Percentiles rank a stretch among this genome's conserved stretches.
These are phyloP conservation scores for Pelecanoides urinatrix DNA, from an alignment of 2,113 vertebrate species.

Conservation along the genomic window DNA sequence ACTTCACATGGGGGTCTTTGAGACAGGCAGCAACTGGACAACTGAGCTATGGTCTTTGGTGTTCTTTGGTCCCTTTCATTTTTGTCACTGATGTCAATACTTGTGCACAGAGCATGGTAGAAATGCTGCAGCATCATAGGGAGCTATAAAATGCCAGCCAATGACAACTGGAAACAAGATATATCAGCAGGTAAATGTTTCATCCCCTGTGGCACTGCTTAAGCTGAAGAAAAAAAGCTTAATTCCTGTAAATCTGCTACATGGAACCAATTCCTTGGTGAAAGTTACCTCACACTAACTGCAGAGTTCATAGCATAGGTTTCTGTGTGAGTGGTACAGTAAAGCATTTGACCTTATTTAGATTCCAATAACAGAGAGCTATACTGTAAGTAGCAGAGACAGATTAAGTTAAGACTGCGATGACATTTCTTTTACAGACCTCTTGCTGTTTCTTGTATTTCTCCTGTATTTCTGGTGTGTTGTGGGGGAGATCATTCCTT, in stretches of 20 bases:
- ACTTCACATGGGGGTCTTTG: neutral
- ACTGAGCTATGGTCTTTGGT: neutral
- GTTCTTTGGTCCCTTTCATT: neutral
- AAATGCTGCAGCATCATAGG: neutral
- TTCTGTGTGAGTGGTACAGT: neutral
- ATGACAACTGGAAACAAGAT: neutral
- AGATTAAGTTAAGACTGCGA: neutral
- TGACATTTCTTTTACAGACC: neutral
- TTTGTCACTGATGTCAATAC: neutral
- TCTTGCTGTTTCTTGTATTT: neutral
- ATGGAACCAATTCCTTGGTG: neutral
- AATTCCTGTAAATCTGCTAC: neutral
- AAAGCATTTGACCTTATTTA: neutral
- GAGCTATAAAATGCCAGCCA: neutral
- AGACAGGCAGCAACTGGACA: neutral
- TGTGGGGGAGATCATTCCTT: neutral
- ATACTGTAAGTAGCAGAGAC: neutral
- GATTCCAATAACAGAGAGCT: neutral
- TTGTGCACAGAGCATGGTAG: neutral
- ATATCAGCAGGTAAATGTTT: constrained; percentile 29
- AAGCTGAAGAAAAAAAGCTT: neutral
- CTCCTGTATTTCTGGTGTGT: neutral
- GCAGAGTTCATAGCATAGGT: neutral
- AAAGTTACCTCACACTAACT: neutral
- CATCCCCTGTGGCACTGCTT: neutral